Percentiles rank a stretch among this genome's conserved stretches.
These are phyloP conservation scores for Capromys pilorides DNA, from an alignment of 2,797 vertebrate genomes.

Conservation along the genomic window DNA sequence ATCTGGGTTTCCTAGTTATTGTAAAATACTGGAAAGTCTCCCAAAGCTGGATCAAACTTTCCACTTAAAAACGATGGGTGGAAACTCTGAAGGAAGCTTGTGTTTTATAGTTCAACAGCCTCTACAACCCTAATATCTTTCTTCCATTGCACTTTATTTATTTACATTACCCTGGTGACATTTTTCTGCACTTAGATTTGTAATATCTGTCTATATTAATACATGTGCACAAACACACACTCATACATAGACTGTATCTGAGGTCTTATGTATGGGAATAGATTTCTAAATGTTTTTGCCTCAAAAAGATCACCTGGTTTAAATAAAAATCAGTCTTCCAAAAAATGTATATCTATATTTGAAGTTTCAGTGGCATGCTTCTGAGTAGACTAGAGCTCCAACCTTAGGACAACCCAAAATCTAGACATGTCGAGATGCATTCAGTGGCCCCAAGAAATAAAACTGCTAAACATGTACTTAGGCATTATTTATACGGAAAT, in stretches of 20 bases:
- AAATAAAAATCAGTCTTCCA: neutral
- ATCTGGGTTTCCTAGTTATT: neutral
- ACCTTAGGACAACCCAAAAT: neutral
- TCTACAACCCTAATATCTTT: neutral
- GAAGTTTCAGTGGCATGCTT: neutral
- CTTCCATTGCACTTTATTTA: constrained; percentile 66
- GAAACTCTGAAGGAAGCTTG: neutral
- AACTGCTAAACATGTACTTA: neutral
- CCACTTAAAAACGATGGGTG: neutral
- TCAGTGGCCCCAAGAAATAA: neutral
- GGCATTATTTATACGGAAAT: neutral
- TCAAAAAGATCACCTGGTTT: neutral
- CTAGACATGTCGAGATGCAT: neutral
- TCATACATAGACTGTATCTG: neutral
- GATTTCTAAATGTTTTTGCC: neutral
- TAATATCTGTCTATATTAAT: constrained; percentile 62
- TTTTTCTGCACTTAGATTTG: neutral
- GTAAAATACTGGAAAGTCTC: neutral
- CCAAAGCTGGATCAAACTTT: neutral
- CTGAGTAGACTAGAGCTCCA: neutral
- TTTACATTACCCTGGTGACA: neutral
- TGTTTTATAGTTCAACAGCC: neutral
- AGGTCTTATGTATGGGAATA: neutral
- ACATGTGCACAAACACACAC: neutral
- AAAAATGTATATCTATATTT: neutral